Base-by-base conservation (phyloP, 2,888 invertebrate species). In the Scelioninae gen. 2 region DNA sequence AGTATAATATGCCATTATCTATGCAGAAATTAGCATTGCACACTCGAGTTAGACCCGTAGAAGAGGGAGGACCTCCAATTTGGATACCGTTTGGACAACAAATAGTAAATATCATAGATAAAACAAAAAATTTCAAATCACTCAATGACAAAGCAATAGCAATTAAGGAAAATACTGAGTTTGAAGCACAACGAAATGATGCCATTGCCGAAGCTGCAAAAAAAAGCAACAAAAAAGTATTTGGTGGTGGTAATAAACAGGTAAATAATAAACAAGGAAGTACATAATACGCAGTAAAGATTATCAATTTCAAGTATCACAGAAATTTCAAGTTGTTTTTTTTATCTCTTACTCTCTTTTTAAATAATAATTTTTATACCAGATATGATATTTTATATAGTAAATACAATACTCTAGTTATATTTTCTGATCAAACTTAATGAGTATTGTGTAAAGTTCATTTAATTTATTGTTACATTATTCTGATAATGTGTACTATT, bases 51-150 rank as follows among this genome's bases (percentile, higher is more conserved):
- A 89, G 90, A 31, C 88, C 89, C 60, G 89, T 89, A 5, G 90
- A 89, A 63, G 92, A 93, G 78, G 94, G 93, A 74, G 94, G 94
- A 0, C 95, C 96, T 1, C 96, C 95, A 39, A 92, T 94, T 35
- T 97, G 96, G 95, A 95, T 96, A 78, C 93, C 96, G 31, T 96
- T 97, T 87, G 96, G 96, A 0, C 92, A 93, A 80, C 92, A 91
- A 81, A 89, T 94, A 60, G 88, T 91, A 78, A 88, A 89, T 55
- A 85, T 89, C 3, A 82, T 85, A 28, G 86, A 89, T 19, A 87
- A 89, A 37, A 91, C 92, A 73, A 90, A 90, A 77, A 90, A 90
- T 79, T 94, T 94, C 74, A 94, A 93, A 83, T 92, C 93, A 68
- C 84, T 93, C 19, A 89, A 89, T 55, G 87, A 87, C 7, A 91